A percentile compares a stretch with the other conserved stretches of the same genome.
Evolutionary conservation across 2,113 vertebrate species (phyloP).

Genomic region (Ochotona princeps): DNA sequence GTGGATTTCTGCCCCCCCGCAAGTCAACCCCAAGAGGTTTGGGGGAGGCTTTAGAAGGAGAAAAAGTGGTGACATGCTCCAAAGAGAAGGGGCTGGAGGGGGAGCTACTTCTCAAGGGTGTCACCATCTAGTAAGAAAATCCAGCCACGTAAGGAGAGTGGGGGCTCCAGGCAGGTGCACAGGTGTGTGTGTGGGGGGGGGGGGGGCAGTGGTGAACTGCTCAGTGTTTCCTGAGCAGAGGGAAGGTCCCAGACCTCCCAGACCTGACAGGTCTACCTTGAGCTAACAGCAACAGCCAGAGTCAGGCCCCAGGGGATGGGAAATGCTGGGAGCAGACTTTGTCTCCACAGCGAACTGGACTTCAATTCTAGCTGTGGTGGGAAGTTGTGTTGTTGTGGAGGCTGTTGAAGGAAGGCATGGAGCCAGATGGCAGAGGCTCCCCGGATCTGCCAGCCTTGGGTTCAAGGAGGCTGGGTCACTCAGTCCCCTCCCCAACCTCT

Average conservation of each 20-base stretch:
- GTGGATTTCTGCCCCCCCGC: no score
- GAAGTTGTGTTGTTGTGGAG: not conserved
- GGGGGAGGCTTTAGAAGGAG: no score
- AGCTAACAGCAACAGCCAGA: not conserved
- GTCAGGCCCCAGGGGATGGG: rapidly evolving
- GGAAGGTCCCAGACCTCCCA: not conserved
- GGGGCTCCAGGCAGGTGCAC: not conserved
- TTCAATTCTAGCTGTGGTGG: not conserved
- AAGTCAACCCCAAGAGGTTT: no score
- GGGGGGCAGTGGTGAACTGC: no score
- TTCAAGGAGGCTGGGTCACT: no score
- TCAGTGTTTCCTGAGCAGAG: not conserved
- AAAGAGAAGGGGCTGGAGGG: not conserved
- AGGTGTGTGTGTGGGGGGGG: no score
- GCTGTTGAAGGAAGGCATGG: not conserved
- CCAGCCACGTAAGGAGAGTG: not conserved
- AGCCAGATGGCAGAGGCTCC: not conserved
- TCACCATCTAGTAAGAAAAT: not conserved
- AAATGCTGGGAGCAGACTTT: not conserved
- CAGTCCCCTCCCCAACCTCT: no score
- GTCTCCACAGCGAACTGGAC: not conserved
- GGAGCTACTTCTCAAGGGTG: not conserved
- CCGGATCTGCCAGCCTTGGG: no score
- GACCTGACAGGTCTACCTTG: no score
- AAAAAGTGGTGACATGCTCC: not conserved